Percentiles rank a stretch among this genome's conserved stretches.
Evolutionary conservation across 2,797 vertebrate species (phyloP).

Genomic region (Neopelma chrysocephalum): DNA sequence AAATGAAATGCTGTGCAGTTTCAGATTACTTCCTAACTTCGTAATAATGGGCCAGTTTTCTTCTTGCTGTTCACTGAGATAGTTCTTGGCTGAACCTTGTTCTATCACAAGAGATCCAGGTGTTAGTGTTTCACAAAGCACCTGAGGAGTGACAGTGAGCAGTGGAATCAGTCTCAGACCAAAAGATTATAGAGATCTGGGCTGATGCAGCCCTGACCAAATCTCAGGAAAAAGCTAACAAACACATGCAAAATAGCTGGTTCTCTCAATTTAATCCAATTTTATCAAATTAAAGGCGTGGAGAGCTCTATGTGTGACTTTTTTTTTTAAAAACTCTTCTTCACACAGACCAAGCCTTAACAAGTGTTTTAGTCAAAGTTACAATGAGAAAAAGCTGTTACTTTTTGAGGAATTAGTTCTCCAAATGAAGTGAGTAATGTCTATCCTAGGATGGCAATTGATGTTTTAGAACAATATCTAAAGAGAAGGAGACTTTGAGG

Average conservation of each 20-base stretch:
- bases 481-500: neutral
- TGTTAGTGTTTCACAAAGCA: neutral
- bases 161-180: neutral
- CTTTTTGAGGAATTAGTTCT: neutral
- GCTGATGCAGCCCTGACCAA: neutral
- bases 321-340: neutral
- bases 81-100: neutral
- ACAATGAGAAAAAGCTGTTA: neutral
- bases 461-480: neutral
- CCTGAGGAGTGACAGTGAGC: neutral
- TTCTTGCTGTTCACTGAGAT: neutral
- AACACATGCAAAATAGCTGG: neutral
- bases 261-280: fast-evolving
- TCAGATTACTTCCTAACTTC: neutral
- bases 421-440: neutral
- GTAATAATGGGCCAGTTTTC: neutral
- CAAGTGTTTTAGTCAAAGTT: neutral
- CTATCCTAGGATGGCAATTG: neutral
- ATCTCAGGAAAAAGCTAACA: neutral
- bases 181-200: neutral
- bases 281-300: neutral
- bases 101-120: neutral
- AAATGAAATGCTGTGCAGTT: neutral
- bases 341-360: neutral
- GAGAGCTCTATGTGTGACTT: neutral